Evolutionary conservation across 2,113 vertebrate genomes (phyloP), one percentile per base, ranked within the genome.

Genomic region (Micronycteris hirsuta): DNA sequence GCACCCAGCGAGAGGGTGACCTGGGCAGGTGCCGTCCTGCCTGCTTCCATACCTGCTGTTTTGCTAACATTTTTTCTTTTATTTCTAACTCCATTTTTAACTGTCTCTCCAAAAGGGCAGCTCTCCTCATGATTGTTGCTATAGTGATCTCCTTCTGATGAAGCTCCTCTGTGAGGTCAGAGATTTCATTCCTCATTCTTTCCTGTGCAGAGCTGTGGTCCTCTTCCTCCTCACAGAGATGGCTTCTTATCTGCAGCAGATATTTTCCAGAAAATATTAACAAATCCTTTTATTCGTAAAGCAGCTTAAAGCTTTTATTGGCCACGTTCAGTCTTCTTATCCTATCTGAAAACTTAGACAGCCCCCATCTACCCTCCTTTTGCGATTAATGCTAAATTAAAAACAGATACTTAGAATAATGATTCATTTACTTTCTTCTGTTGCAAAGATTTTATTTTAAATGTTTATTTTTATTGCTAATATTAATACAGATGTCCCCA

Each of bases 81-180:
- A 98, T 97, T 96, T 98, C 98, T 92, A 98, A 91, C 94, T 99
- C 98, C 95, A 93, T 98, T 98, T 98, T 98, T 97, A 99, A 97
- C 98, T 98, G 98, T 89, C 95, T 98, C 97, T 99, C 98, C 97
- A 99, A 98, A 94, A 98, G 97, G 95, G 98, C 95, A 68, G 98
- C 98, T 97, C 98, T 99, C 96, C 98, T 98, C 98, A 97, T 98
- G 97, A 98, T 97, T 97, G 98, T 98, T 98, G 98, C 98, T 98
- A 98, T 98, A 97, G 99, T 98, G 96, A 98, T 98, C 89, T 99
- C 98, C 97, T 98, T 99, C 97, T 98, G 98, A 96, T 98, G 98
- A 94, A 99, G 98, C 97, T 98, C 98, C 93, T 98, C 97, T 68
- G 98, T 98, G 82, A 99, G 98, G 97, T 98, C 98, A 87, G 97